phyloP scores from a whole-genome alignment of 2,888 invertebrate genomes.

The Dendrolimus houi region DNA sequence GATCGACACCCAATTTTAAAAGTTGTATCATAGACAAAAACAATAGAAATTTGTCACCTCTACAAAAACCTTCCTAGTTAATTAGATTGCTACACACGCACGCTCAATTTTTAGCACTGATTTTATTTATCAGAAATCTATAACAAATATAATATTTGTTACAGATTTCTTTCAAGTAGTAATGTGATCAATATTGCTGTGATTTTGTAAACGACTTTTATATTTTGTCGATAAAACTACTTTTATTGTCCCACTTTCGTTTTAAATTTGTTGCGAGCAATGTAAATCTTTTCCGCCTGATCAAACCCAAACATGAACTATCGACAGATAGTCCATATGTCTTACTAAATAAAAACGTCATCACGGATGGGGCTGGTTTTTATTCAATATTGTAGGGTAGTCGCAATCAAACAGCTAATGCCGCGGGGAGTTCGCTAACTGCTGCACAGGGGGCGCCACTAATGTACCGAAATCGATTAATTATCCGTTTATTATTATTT shows the following conservation, averaged over 20 bases:
- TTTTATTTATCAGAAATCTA: too few relatives aligned
- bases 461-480: conserved; percentile 72
- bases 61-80: too few relatives aligned
- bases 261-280: neutral
- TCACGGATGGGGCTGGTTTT: conserved; percentile 21
- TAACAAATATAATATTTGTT: too few relatives aligned
- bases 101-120: too few relatives aligned
- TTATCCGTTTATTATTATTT: conserved; percentile 73
- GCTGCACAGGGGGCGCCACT: conserved; percentile 42
- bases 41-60: too few relatives aligned
- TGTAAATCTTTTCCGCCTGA: conserved; percentile 6
- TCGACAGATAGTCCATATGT: conserved; percentile 54
- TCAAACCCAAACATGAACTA: conserved; percentile 42
- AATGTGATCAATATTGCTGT: neutral
- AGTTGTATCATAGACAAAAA: too few relatives aligned
- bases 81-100: too few relatives aligned
- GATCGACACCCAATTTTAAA: too few relatives aligned
- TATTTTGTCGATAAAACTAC: neutral
- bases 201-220: neutral
- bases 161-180: neutral
- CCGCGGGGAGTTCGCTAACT: conserved; percentile 45
- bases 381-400: conserved; percentile 12
- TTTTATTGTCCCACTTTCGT: too few relatives aligned
- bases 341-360: conserved; percentile 64
- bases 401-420: conserved; percentile 60